Percentiles rank a stretch among this genome's conserved stretches.
These are phyloP conservation scores for Psilopsiagon aurifrons DNA, from an alignment of 2,113 vertebrate genomes.

Conservation along the genomic window DNA sequence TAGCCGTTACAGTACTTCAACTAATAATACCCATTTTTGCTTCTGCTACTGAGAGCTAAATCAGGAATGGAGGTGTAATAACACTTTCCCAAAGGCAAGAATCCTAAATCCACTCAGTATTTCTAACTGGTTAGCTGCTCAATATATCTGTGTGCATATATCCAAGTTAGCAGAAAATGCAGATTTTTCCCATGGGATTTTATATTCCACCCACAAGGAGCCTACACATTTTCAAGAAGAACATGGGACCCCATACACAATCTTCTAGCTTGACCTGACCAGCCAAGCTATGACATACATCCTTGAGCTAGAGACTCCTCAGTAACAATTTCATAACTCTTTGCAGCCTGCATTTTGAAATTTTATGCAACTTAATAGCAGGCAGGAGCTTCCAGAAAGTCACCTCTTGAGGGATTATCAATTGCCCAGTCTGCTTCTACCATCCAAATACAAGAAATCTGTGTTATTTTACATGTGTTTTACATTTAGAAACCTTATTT, in stretches of 20 bases:
- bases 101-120: neutral
- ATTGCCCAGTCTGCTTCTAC: neutral
- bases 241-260: neutral
- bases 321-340: neutral
- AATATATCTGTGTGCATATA: neutral
- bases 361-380: slow-evolving; percentile 12
- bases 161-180: neutral
- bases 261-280: neutral
- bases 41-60: neutral
- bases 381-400: neutral
- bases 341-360: neutral
- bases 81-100: neutral
- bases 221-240: neutral
- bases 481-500: neutral
- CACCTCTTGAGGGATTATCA: neutral
- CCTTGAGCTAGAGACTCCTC: neutral
- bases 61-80: neutral
- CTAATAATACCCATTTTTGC: neutral
- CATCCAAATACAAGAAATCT: neutral
- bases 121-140: neutral
- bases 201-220: neutral
- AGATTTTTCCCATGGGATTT: neutral
- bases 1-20: neutral
- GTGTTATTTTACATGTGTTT: neutral
- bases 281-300: neutral